Conservation (phyloP, 2,797 vertebrate species). For the Bradypodion pumilum region DNA sequence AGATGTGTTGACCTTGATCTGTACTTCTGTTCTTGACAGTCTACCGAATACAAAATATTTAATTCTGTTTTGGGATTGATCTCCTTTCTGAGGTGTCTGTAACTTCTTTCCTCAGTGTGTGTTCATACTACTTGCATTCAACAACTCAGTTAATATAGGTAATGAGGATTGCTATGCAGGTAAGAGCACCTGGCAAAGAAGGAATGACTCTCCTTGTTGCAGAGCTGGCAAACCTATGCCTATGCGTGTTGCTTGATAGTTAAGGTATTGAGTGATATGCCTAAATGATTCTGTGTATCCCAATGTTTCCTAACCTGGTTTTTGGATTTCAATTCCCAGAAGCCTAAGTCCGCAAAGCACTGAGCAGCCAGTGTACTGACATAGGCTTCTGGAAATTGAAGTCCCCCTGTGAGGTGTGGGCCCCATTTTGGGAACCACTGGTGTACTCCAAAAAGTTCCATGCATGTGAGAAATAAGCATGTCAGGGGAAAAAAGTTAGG, state of each 20-base stretch:
- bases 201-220: no score
- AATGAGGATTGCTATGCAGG: neutral
- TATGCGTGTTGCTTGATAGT: neutral
- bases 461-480: neutral
- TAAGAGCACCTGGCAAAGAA: neutral
- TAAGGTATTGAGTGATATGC: neutral
- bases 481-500: neutral
- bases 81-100: constrained; percentile 13
- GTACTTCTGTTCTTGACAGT: constrained; percentile 41
- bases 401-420: no score
- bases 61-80: constrained; percentile 42
- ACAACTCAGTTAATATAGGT: no score
- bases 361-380: no score
- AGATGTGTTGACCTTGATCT: constrained; percentile 42
- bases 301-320: no score
- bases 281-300: neutral
- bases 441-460: neutral
- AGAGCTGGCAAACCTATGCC: no score
- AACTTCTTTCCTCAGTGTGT: neutral
- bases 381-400: no score
- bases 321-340: no score
- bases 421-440: no score
- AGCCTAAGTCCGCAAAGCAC: no score
- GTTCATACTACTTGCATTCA: neutral
- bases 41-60: constrained; percentile 45